phyloP scores from a whole-genome alignment of 2,113 vertebrate genomes.

The Paramormyrops kingsleyae region DNA sequence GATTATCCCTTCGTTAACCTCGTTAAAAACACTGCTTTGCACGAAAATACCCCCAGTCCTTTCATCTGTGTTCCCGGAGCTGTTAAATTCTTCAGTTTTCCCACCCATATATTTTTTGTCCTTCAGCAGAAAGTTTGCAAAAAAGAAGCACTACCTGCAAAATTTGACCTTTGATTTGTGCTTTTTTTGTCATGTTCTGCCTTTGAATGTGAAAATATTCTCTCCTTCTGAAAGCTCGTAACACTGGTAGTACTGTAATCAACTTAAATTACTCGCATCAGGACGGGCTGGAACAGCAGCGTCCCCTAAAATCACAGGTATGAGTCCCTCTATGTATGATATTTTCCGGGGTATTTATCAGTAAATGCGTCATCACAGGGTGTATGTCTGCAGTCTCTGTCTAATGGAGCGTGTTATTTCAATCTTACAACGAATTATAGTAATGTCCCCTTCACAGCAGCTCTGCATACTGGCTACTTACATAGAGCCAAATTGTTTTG shows the following conservation, averaged over 20 bases:
- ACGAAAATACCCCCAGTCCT: not conserved
- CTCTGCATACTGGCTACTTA: not conserved
- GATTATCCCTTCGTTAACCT: not conserved
- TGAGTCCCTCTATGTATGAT: not conserved
- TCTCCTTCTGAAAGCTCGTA: not conserved
- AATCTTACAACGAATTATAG: not conserved
- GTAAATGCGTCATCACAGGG: not conserved
- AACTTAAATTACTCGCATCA: not conserved
- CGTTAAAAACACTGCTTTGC: not conserved
- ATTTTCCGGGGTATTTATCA: not conserved
- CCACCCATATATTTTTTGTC: not conserved
- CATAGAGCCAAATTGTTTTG: not conserved
- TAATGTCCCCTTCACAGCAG: not conserved
- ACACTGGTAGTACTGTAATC: not conserved
- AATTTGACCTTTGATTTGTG: not conserved
- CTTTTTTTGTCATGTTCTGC: not conserved
- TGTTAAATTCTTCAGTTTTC: not conserved
- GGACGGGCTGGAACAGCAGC: not conserved
- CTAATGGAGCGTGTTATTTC: not conserved
- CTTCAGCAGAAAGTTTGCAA: not conserved
- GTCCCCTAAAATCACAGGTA: not conserved
- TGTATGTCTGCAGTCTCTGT: not conserved
- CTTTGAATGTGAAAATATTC: conserved; percentile 1
- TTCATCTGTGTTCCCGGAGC: not conserved
- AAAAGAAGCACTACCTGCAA: not conserved